Conservation (phyloP, 2,797 vertebrate species). For the Clangula hyemalis region DNA sequence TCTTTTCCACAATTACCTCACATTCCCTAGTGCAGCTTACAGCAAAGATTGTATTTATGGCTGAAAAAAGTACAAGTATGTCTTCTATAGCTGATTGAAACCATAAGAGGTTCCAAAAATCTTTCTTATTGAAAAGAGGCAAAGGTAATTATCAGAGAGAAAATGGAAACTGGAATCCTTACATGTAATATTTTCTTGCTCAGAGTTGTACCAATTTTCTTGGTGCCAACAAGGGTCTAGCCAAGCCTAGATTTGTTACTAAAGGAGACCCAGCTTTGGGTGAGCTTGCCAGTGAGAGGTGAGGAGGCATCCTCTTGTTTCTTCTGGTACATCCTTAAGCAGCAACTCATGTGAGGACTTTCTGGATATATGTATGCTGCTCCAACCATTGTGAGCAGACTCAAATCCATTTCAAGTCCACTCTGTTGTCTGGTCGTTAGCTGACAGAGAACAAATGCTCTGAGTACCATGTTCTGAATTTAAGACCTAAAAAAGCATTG, state of each 20-base stretch:
- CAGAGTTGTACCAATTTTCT: neutral
- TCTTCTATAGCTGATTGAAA: conserved; percentile 4
- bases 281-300: neutral
- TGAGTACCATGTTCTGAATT: neutral
- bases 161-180: neutral
- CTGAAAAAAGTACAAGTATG: conserved; percentile 12
- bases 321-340: neutral
- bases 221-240: neutral
- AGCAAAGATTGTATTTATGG: neutral
- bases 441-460: neutral
- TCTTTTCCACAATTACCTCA: neutral
- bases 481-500: neutral
- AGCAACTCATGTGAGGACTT: neutral
- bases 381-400: fast-evolving
- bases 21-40: neutral
- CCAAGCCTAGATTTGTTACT: neutral
- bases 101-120: neutral
- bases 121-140: neutral
- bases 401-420: neutral
- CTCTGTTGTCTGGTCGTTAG: neutral
- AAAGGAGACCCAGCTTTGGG: neutral
- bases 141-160: neutral
- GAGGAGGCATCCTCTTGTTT: neutral
- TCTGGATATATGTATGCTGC: fast-evolving
- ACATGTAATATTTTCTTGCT: neutral